Evolutionary conservation across 2,797 vertebrate species (phyloP), one percentile per base, ranked within the genome.

Genomic region (Cirrhinus mrigala): DNA sequence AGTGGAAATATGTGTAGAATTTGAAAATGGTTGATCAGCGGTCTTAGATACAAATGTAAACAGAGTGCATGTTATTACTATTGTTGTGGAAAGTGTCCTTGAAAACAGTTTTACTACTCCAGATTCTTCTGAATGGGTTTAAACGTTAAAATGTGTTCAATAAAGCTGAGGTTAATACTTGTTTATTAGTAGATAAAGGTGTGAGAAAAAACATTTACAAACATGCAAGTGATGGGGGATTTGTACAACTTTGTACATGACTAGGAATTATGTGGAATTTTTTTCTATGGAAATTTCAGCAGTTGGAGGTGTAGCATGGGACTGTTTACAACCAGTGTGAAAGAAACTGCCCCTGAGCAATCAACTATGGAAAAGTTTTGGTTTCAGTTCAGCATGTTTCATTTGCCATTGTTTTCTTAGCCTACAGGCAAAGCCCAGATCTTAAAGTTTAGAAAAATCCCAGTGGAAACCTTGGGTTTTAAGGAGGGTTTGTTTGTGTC

Each of bases 401-500:
- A 33, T 20, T 52, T 79, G 24, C 1, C 62, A 37, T 78, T 37
- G 64, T 44, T 58, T 27, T 20, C 2, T 33, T 15, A 27, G 48
- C 16, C 14, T 14, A 16, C 22, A 27, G 44, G 29, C 11, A 29
- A 24, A 75, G 1, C 29, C 52, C 22, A 52, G 29, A 68, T 54
- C 15, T 74, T 46, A 40, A n/a, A 73, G 24, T 85, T 85, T 0
- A 64, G 15, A 85, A 40, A 70, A 52, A 40, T 64, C 54, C 54
- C 84, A 37, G 12, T 2, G 69, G 54, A 64, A 71, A 73, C 79
- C 68, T 40, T 29, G 20, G 54, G 20, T 73, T 62, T 48, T 24
- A 29, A 46, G 56, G 68, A 64, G 29, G 76, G 7, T 73, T 50
- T 84, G 29, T 75, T 81, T 69, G 37, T 76, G 80, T 62, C 33